These are phyloP conservation scores for Andrena bicolor DNA, from an alignment of 2,888 invertebrate genomes.

Conservation along the genomic window DNA sequence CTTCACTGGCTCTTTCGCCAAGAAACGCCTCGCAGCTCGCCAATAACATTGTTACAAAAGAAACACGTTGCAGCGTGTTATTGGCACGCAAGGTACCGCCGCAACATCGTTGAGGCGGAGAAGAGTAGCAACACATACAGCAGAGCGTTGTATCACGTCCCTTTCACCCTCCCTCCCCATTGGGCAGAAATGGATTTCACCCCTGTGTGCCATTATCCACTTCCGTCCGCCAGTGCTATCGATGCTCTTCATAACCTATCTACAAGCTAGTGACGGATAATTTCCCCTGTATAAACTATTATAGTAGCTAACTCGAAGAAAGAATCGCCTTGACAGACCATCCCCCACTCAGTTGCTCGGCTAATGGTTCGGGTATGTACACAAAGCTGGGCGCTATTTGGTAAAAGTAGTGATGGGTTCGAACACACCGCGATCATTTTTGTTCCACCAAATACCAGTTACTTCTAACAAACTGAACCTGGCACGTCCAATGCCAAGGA, in stretches of 20 bases:
- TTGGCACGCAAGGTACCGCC: not conserved
- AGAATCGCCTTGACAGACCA: not conserved
- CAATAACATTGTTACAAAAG: not conserved
- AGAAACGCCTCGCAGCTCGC: not conserved
- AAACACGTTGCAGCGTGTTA: conserved; percentile 1
- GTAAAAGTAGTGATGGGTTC: no score
- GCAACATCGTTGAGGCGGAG: conserved; percentile 19
- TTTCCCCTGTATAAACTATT: conserved; percentile 19
- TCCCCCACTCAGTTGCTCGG: not conserved
- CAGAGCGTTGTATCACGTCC: not conserved
- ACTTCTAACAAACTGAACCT: no score
- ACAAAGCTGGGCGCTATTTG: not conserved
- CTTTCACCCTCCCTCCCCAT: conserved; percentile 25
- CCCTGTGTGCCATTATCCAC: conserved; percentile 36
- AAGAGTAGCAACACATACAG: not conserved
- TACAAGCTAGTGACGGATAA: not conserved
- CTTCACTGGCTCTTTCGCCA: not conserved
- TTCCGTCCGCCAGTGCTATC: conserved; percentile 25
- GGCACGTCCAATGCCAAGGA: no score
- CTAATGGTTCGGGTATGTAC: not conserved
- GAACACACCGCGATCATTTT: no score
- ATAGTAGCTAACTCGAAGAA: not conserved
- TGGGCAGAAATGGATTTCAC: conserved; percentile 29
- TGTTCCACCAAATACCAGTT: no score
- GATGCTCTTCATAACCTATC: not conserved